phyloP scores from a whole-genome alignment of 2,888 invertebrate species.

The Ommatoiulus sabulosus region DNA sequence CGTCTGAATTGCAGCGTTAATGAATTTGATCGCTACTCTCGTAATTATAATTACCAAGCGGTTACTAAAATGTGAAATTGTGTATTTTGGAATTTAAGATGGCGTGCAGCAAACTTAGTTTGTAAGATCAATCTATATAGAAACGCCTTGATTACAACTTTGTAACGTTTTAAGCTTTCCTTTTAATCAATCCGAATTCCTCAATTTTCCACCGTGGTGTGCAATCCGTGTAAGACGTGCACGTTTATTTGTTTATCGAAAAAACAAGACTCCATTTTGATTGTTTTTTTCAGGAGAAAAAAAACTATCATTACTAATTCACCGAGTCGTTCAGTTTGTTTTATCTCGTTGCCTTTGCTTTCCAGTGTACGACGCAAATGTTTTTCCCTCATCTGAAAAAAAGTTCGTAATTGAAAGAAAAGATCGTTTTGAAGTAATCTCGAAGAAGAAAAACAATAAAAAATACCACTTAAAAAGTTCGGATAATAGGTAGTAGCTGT shows the following conservation, averaged over 20 bases:
- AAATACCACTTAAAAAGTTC: conserved; percentile 39
- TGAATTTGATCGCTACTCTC: not conserved
- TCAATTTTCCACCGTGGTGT: not conserved
- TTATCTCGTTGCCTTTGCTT: conserved; percentile 41
- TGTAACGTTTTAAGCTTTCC: not conserved
- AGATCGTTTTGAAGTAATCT: conserved; percentile 48
- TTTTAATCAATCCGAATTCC: not conserved
- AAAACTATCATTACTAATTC: conserved; percentile 23
- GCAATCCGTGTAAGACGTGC: not conserved
- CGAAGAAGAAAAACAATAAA: conserved; percentile 18
- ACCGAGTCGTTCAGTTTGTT: conserved; percentile 26
- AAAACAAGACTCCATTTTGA: conserved; percentile 35
- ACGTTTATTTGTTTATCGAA: conserved; percentile 14
- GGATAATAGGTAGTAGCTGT: conserved; percentile 31
- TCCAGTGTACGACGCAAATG: not conserved
- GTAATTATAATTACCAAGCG: not conserved
- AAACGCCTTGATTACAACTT: not conserved
- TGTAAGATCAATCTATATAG: not conserved
- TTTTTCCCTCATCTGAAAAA: conserved; percentile 18
- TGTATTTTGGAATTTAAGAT: not conserved
- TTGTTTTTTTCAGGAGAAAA: not conserved
- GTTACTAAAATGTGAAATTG: not conserved
- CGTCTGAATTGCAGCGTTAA: too few relatives aligned
- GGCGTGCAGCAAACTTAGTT: not conserved
- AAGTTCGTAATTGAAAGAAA: conserved; percentile 45